Evolutionary conservation across 2,113 vertebrate species (phyloP).

Genomic region (Procavia capensis): DNA sequence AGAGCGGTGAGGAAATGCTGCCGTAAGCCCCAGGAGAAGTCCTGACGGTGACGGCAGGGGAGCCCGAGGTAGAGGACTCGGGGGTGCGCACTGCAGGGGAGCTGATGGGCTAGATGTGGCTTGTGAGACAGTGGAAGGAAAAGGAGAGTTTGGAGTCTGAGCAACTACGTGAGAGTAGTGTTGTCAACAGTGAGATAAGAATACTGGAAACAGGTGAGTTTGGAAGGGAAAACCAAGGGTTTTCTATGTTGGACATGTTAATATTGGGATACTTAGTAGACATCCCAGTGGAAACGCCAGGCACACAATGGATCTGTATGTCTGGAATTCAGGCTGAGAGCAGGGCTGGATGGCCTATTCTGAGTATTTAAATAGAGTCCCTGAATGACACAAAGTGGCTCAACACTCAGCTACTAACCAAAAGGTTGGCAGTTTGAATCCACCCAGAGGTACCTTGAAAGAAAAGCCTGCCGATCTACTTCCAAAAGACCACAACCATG

Average conservation of each 20-base stretch:
- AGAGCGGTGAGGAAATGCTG: not conserved
- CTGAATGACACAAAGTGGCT: not conserved
- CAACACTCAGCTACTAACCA: not conserved
- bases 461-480: not conserved
- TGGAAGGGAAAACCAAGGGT: not conserved
- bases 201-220: not conserved
- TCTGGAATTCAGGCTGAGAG: not conserved
- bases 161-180: not conserved
- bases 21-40: not conserved
- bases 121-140: not conserved
- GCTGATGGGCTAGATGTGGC: not conserved
- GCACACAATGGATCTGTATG: rapidly evolving
- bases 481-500: not conserved
- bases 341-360: not conserved
- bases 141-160: not conserved
- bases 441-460: not conserved
- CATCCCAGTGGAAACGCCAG: not conserved
- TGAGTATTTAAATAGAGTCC: not conserved
- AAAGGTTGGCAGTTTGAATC: too few species aligned
- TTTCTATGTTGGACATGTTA: not conserved
- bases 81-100: not conserved
- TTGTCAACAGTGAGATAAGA: not conserved
- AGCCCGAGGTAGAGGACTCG: too few species aligned
- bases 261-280: not conserved
- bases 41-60: not conserved